Evolutionary conservation across 2,888 invertebrate genomes (phyloP).

Genomic region (Ennomos quercinarius): DNA sequence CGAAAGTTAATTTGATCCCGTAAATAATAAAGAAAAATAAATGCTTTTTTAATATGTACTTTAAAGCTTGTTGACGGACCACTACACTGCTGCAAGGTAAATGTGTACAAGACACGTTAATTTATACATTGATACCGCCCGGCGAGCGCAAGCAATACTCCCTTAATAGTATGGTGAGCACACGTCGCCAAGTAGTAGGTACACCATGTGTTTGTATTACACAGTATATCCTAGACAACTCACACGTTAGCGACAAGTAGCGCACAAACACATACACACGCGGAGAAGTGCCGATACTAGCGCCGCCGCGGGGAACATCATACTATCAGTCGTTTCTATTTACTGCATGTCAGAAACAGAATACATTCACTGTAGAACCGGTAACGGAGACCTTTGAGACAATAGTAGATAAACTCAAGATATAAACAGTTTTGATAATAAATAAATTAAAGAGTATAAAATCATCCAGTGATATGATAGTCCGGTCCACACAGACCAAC

Average conservation of each 20-base stretch:
- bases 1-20: not conserved
- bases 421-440: no score
- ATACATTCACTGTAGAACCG: no score
- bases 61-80: constrained; percentile 28
- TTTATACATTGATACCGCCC: not conserved
- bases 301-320: constrained; percentile 33
- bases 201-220: not conserved
- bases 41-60: constrained; percentile 17
- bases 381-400: no score
- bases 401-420: no score
- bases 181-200: no score
- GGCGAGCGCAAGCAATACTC: no score
- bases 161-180: no score
- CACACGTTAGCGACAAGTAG: constrained; percentile 41
- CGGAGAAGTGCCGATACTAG: constrained; percentile 32
- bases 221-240: not conserved
- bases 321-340: no score
- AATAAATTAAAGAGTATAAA: no score
- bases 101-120: not conserved
- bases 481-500: no score
- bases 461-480: no score
- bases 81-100: not conserved
- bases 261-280: constrained; percentile 39
- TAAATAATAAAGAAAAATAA: constrained; percentile 17
- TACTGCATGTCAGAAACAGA: no score